Evolutionary conservation across 2,888 invertebrate species (phyloP).

Genomic region (Agrochola litura): DNA sequence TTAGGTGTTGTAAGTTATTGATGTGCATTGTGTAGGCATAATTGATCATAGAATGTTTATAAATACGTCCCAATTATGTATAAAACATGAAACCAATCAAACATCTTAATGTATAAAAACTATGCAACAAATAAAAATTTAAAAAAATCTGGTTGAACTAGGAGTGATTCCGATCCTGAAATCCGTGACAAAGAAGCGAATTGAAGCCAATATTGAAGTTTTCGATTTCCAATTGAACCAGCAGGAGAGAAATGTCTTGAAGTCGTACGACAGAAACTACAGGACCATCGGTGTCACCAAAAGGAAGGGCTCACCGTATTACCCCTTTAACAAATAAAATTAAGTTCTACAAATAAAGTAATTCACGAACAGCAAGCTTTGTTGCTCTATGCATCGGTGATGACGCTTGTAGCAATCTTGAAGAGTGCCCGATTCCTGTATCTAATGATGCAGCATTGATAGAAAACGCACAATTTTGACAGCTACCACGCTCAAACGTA

Average conservation of each 20-base stretch:
- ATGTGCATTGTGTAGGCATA: not conserved
- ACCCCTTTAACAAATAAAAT: constrained; percentile 71
- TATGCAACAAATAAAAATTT: constrained; percentile 29
- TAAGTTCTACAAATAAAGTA: constrained; percentile 3
- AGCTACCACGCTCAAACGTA: not conserved
- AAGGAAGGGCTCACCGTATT: constrained; percentile 76
- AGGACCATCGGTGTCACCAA: constrained; percentile 70
- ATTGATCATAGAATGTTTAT: not conserved
- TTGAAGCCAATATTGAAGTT: constrained; percentile 79
- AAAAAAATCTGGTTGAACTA: constrained; percentile 74
- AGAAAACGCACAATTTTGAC: not conserved
- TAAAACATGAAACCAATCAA: no score
- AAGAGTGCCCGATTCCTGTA: no score
- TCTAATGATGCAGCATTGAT: no score
- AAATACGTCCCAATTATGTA: not conserved
- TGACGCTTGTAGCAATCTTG: not conserved
- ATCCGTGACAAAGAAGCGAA: constrained; percentile 74
- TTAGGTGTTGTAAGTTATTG: not conserved
- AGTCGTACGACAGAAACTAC: constrained; percentile 75
- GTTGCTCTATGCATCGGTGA: not conserved
- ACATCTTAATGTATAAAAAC: no score
- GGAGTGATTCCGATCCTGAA: constrained; percentile 84
- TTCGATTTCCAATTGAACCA: constrained; percentile 80
- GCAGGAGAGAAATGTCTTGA: constrained; percentile 71
- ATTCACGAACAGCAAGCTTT: not conserved